A percentile compares a stretch with the other conserved stretches of the same genome.
Conservation (phyloP, 2,113 vertebrate genomes). For the Hemicordylus capensis region DNA sequence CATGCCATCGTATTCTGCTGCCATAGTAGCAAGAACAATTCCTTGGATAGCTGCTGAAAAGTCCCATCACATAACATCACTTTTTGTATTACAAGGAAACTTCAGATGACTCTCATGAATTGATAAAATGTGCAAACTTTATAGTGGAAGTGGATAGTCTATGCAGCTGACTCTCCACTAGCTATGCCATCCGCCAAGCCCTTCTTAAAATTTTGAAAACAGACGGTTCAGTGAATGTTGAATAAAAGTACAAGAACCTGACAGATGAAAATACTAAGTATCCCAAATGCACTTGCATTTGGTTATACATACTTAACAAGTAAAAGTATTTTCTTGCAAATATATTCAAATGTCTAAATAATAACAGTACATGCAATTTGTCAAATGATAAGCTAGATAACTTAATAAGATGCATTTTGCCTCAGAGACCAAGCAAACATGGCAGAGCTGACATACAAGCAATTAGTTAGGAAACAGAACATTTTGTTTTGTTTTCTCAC, state of each 20-base stretch:
- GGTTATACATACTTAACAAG: too few species aligned
- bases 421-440: background rate
- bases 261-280: too few species aligned
- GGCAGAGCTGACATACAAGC: background rate
- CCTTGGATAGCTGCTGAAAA: background rate
- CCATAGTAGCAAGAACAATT: rapidly evolving
- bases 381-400: background rate
- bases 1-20: background rate
- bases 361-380: background rate
- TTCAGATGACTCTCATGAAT: background rate
- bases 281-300: too few species aligned
- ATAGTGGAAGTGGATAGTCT: background rate
- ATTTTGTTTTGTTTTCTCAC: background rate
- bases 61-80: background rate
- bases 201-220: background rate
- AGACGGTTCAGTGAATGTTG: too few species aligned
- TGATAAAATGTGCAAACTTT: background rate
- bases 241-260: too few species aligned
- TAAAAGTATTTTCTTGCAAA: too few species aligned
- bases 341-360: too few species aligned
- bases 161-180: background rate
- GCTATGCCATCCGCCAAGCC: background rate
- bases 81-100: background rate
- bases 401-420: background rate
- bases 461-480: background rate